A percentile compares a stretch with the other conserved stretches of the same genome.
These are phyloP conservation scores for Punctoribates punctum DNA, from an alignment of 2,888 invertebrate genomes.

Conservation along the genomic window DNA sequence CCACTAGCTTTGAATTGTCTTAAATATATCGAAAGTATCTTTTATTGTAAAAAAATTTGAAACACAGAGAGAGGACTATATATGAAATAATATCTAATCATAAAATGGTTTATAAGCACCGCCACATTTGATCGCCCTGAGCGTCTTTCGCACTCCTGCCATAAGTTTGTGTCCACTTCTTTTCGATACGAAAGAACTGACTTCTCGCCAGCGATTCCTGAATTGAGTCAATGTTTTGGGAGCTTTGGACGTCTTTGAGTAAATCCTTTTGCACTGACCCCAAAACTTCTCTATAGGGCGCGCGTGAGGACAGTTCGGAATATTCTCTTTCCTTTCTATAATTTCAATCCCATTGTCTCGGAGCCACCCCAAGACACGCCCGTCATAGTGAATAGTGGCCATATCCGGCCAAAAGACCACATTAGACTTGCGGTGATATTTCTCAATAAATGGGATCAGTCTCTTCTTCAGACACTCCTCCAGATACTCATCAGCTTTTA, in stretches of 20 bases:
- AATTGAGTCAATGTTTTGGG: not conserved
- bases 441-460: conserved; percentile 8
- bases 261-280: not conserved
- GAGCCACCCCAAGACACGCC: not conserved
- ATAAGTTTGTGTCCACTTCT: not conserved
- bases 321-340: not conserved
- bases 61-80: no score
- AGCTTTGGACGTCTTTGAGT: not conserved
- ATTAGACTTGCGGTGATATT: not conserved
- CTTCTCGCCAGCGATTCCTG: not conserved
- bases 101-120: no score
- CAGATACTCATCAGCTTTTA: not conserved
- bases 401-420: conserved; percentile 30
- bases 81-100: no score
- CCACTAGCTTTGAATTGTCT: no score
- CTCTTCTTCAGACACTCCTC: conserved; percentile 9
- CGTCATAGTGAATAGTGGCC: conserved; percentile 4
- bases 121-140: not conserved
- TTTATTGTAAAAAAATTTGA: no score
- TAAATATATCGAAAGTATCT: no score
- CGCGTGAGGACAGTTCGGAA: not conserved
- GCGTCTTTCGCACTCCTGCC: not conserved
- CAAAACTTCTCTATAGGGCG: conserved; percentile 4
- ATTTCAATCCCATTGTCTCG: not conserved
- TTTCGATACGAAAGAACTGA: not conserved